Percentiles rank a stretch among this genome's conserved stretches.
Conservation (phyloP, 2,888 invertebrate genomes). For the Drepana falcataria region DNA sequence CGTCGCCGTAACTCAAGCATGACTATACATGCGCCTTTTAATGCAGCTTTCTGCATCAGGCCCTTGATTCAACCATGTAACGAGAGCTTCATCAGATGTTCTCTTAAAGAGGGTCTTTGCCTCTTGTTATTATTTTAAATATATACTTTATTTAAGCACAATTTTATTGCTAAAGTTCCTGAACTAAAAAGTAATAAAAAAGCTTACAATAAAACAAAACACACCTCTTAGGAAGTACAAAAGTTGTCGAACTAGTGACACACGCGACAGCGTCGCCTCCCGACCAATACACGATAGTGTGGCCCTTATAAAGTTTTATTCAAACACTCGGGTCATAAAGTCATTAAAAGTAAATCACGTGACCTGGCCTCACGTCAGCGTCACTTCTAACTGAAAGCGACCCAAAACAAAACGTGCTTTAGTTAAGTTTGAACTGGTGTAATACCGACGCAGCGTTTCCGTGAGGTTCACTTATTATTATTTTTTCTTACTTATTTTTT, state of each 20-base stretch:
- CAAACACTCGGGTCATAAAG: constrained; percentile 3
- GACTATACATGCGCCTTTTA: no score
- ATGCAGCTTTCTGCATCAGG: no score
- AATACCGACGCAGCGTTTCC: neutral
- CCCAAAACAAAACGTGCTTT: constrained; percentile 9
- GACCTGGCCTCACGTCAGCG: constrained; percentile 10
- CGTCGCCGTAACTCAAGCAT: no score
- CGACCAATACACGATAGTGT: neutral
- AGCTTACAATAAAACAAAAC: neutral
- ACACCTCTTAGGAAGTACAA: neutral
- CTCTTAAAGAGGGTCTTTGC: no score
- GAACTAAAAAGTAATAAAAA: no score
- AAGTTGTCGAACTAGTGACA: neutral
- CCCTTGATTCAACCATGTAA: no score
- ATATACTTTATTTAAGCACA: no score
- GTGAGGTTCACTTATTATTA: no score
- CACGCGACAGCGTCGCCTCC: neutral
- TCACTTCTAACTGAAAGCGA: constrained; percentile 1
- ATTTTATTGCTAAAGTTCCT: no score
- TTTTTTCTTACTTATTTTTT: no score
- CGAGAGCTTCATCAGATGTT: no score
- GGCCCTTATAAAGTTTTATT: constrained; percentile 1
- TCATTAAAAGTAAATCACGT: constrained; percentile 8
- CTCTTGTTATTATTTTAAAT: no score
- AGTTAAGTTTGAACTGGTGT: constrained; percentile 13